Base-by-base conservation (phyloP, 2,888 invertebrate species). In the Exephanes ischioxanthus region DNA sequence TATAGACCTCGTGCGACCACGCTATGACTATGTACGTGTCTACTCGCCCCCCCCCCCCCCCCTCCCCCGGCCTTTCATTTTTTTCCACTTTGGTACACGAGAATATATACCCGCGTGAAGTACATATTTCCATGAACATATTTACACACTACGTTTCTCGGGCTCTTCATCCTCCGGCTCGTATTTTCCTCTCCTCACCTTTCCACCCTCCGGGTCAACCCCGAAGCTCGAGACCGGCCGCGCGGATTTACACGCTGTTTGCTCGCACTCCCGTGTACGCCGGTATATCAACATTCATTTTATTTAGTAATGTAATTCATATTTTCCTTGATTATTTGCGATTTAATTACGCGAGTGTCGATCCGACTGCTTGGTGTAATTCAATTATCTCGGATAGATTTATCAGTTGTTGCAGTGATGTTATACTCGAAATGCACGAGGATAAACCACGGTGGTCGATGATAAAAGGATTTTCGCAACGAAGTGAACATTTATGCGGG, bases 291-390 rank as follows among this genome's bases (percentile, higher is more conserved):
- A 76, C 41, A 51, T 76, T 70, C 79, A 55, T 80, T 85, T 85
- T 75, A 75, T 75, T 76, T 58, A 71, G 76, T 76, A 82, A 85
- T 76, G 82, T 66, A 85, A 80, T 85, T 79, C 79, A 85, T 85
- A 85, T 83, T 85, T 85, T 83, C 79, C 79, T 72, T 72, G 73
- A 83, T 83, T 85, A 85, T 85, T 85, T 85, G 79, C 79, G 71
- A 80, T 85, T 83, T 76, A 85, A 85, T 85, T 83, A 85, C 75
- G 71, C 75, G 82, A 45, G 30, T 75, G 75, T 58, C 48, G 70
- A 67, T 58, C 79, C 78, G 37, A 30, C 19, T 70, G 41, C 22
- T 58, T 45, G 72, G 41, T 41, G 53, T 70, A 78, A 85, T 85
- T 75, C 66, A 75, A 85, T 78, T 75, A 84, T 77, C 77, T 61